Conservation (phyloP, 2,888 invertebrate genomes). For the Netelia inedita region DNA sequence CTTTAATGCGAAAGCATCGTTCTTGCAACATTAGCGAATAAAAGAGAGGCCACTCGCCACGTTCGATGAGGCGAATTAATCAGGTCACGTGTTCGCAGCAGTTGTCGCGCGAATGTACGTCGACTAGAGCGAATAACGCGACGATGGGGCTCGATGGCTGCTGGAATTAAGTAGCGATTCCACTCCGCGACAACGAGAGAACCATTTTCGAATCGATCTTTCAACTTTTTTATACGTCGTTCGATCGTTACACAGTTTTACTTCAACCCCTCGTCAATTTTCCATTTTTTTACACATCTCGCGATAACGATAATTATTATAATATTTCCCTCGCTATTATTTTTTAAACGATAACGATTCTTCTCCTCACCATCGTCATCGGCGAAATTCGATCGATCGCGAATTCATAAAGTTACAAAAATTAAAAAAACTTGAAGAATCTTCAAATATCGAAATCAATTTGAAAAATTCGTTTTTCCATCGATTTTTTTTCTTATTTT, state of each 20-base stretch:
- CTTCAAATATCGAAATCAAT: background rate
- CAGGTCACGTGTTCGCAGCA: slow-evolving; percentile 44
- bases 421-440: background rate
- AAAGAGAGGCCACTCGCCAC: slow-evolving; percentile 25
- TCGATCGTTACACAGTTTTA: too few species aligned
- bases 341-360: too few species aligned
- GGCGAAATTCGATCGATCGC: too few species aligned
- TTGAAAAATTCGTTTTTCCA: background rate
- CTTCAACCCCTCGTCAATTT: too few species aligned
- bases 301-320: too few species aligned
- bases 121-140: slow-evolving; percentile 2
- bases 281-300: too few species aligned
- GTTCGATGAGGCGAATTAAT: slow-evolving; percentile 48
- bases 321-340: too few species aligned
- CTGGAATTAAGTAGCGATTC: slow-evolving; percentile 32
- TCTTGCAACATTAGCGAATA: slow-evolving; percentile 10
- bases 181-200: slow-evolving; percentile 7
- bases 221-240: background rate
- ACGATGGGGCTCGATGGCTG: background rate
- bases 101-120: background rate
- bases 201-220: slow-evolving; percentile 17
- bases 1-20: slow-evolving; percentile 12
- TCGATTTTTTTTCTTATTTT: background rate
- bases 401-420: background rate
- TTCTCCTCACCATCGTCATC: too few species aligned